Conservation (phyloP, 2,888 invertebrate species). For the Conus canariensis region DNA sequence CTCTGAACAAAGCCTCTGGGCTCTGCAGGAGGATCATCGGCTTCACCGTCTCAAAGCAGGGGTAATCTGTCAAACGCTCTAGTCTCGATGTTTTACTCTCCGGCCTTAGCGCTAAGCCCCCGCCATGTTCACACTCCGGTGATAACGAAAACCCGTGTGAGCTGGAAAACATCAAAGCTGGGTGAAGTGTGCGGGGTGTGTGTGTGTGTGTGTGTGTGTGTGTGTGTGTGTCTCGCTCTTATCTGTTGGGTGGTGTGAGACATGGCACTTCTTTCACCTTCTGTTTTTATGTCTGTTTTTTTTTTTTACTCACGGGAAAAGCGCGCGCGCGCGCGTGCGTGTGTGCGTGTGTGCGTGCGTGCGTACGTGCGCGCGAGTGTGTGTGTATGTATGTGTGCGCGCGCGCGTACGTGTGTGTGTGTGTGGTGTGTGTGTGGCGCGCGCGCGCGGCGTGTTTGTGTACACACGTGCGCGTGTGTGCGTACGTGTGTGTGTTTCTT, state of each 20-base stretch:
- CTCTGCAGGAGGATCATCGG: neutral
- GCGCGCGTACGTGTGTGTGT: constrained; percentile 4
- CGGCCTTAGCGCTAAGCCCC: neutral
- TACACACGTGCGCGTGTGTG: neutral
- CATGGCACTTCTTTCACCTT: too few species aligned
- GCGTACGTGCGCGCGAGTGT: constrained; percentile 13
- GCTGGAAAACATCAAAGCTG: neutral
- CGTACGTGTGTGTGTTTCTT: neutral
- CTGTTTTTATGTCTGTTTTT: too few species aligned
- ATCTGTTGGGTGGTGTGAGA: too few species aligned
- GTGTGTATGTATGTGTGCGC: constrained; percentile 30
- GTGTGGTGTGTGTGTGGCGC: neutral
- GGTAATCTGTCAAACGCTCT: neutral
- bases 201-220: constrained; percentile 32
- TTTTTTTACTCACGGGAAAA: too few species aligned
- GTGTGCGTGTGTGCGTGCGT: neutral
- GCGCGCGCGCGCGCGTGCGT: too few species aligned
- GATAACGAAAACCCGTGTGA: neutral
- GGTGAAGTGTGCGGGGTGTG: constrained; percentile 3
- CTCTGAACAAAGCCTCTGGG: constrained; percentile 5
- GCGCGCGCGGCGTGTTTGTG: neutral
- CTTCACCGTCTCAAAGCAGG: neutral
- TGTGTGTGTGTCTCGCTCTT: neutral
- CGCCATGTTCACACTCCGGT: too few species aligned
- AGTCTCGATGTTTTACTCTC: neutral